Conservation (phyloP, 2,797 vertebrate genomes). For the Eremophila alpestris region DNA sequence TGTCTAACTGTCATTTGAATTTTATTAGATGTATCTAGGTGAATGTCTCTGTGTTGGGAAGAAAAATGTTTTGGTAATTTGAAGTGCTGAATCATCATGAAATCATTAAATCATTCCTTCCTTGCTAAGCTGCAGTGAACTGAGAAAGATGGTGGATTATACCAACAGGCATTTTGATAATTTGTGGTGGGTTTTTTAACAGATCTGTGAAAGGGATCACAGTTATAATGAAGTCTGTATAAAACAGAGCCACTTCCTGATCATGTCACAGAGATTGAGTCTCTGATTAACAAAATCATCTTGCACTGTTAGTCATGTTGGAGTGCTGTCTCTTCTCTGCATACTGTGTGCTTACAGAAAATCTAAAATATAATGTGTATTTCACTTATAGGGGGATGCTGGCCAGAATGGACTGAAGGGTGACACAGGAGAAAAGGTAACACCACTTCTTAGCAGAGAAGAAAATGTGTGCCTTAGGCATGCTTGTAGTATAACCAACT, state of each 20-base stretch:
- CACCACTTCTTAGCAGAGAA: not conserved
- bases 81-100: not conserved
- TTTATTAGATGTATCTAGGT: not conserved
- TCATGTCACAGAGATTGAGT: not conserved
- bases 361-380: not conserved
- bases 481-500: not conserved
- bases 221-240: not conserved
- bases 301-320: not conserved
- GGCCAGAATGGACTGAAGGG: conserved; percentile 91
- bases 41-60: not conserved
- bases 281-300: not conserved
- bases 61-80: not conserved
- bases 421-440: conserved; percentile 93
- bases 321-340: not conserved
- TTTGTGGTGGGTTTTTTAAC: not conserved
- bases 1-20: not conserved
- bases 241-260: not conserved
- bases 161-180: not conserved
- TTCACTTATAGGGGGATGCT: conserved; percentile 85
- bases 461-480: not conserved
- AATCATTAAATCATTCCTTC: not conserved
- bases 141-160: not conserved
- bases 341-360: not conserved
- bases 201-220: not conserved
- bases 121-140: not conserved